Base-by-base conservation (phyloP, 30 jellyfish, hydroid and myxozoan species). In the Haliclystus octoradiatus region DNA sequence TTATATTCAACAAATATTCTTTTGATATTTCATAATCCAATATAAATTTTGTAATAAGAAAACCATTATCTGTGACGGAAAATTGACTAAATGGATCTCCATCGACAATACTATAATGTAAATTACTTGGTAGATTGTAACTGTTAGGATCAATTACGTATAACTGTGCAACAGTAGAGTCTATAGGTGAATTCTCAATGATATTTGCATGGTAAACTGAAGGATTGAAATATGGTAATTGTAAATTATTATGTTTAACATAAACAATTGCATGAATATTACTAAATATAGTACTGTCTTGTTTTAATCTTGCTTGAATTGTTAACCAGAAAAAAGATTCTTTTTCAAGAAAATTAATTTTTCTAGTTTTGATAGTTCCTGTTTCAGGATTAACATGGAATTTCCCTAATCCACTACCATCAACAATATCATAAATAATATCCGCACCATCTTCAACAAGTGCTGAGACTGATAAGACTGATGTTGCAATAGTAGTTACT, bases 361-460 rank as follows among this genome's bases (percentile, higher is more conserved):
- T 2, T 28, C 85, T 72, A 50, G 94, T 73, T 49, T 60, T 72
- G n/a, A 82, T 73, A 2, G 30, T 24, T 26, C 92, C 83, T 24
- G 92, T 53, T 60, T 63, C 69, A 25, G 30, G 31, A 26, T 76
- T 82, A 51, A 87, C 75, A 1, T 62, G 23, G 67, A 91, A 91
- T 5, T 46, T 61, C 19, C 84, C 95, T 9, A 91, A 63, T 0
- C 99, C 99, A 66, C 79, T 73, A 14, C 99, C 99, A 78, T 91
- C 99, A 33, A 91, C 94, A 0, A 91, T 61, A 31, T 63, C 65
- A 76, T 76, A 82, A 23, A 74, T 79, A 28, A 91, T 63, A n/a
- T 63, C 84, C 19, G 52, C 88, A 29, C 69, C 81, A 40, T 65
- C 28, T 13, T 62, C 50, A 19, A 28, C 33, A 2, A 92, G 93